Base-by-base conservation (phyloP, 2,888 invertebrate species). In the Lepidocyrtinus sp. region DNA sequence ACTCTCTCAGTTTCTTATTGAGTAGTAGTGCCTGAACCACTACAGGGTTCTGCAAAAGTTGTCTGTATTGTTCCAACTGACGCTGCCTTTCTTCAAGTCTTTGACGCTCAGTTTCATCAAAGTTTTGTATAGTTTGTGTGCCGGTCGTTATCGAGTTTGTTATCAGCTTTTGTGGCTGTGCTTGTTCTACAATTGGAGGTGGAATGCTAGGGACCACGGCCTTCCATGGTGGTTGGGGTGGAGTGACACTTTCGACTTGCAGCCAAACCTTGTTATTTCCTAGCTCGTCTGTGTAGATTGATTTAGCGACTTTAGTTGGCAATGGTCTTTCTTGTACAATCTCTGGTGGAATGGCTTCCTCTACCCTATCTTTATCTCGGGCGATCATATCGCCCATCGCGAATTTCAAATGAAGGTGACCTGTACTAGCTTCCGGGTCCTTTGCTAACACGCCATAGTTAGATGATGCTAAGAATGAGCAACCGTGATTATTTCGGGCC, bases 201-300 rank as follows among this genome's bases (percentile, higher is more conserved):
- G 76, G 64, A 17, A 50, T 26, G 12, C 36, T 45, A 24, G 62
- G 46, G 17, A 27, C 45, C 1, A 22, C 21, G 2, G 19, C 19
- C 19, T 70, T 72, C 77, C 77, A 77, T 72, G 77, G 77, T 19
- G 77, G 77, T 22, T 77, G 71, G 9, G 59, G 71, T 17, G 77
- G 77, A n/a, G 71, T 64, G 2, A 61, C 61, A 61, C n/a, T 17
- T 5, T 19, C 65, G 25, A 71, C 65, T 17, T 71, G 67, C 1
- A 24, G 65, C 77, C 77, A 77, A 5, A 45, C 59, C 22, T 77
- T 71, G 19, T 50, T 71, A 19, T 36, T 19, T 25, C 71, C 71
- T 36, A 45, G 64, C 5, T 50, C 50, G n/a, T 65, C 77, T n/a
- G 25, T 3, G 36, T 59, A 77, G 25, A 7, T 77, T 12, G 22